A percentile compares a stretch with the other conserved stretches of the same genome.
Conservation (phyloP, 2,888 invertebrate genomes). For the Trichogramma evanescens region DNA sequence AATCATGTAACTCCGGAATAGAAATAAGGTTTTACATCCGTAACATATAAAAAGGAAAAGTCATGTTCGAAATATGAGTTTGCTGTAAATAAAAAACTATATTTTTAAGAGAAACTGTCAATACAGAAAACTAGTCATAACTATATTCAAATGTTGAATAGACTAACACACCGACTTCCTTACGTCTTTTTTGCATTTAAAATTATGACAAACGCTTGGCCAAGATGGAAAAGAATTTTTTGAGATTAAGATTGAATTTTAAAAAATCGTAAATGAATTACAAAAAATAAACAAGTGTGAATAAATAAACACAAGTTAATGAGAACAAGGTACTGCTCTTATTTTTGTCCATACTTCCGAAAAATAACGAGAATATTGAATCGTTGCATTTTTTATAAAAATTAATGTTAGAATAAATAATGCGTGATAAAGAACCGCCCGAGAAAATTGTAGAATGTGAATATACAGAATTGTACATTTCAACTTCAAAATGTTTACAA, state of each 20-base stretch:
- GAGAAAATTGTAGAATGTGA: constrained; percentile 3
- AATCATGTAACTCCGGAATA: no score
- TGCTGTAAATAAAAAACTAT: constrained; percentile 45
- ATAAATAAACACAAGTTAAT: not conserved
- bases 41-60: constrained; percentile 7
- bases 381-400: not conserved
- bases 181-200: constrained; percentile 46
- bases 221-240: constrained; percentile 25
- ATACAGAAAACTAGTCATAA: constrained; percentile 46
- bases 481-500: not conserved
- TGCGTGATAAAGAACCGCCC: not conserved
- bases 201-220: constrained; percentile 35
- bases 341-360: no score
- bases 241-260: constrained; percentile 13
- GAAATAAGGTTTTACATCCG: no score
- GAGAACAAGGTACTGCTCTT: not conserved
- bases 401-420: not conserved
- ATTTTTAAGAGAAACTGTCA: constrained; percentile 46
- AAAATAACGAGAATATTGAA: no score
- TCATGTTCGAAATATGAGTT: constrained; percentile 28
- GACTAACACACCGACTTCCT: constrained; percentile 44
- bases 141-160: constrained; percentile 45
- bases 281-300: not conserved
- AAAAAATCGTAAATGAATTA: not conserved
- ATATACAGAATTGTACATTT: constrained; percentile 1